Conservation (phyloP, 2,113 vertebrate genomes). For the Opisthocomus hoazin region DNA sequence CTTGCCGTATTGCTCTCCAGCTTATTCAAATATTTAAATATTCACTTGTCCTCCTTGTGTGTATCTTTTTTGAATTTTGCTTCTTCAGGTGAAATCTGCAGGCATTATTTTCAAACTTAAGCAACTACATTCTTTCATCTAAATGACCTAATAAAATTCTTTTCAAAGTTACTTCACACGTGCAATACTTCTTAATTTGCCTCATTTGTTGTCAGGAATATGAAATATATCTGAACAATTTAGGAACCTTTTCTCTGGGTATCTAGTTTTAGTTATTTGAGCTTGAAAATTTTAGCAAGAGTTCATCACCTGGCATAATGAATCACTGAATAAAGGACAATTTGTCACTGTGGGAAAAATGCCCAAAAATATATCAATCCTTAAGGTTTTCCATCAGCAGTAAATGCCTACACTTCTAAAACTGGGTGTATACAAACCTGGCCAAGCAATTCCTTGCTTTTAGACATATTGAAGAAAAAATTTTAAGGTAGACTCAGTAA, state of each 20-base stretch:
- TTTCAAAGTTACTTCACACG: neutral
- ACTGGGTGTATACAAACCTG: neutral
- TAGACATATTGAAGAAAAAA: neutral
- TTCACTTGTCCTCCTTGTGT: slow-evolving; percentile 8
- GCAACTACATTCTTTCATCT: neutral
- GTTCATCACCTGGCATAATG: slow-evolving; percentile 29
- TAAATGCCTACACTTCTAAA: slow-evolving; percentile 3
- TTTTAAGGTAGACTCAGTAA: neutral
- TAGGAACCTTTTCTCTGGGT: neutral
- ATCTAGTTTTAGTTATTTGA: neutral
- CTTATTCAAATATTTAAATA: slow-evolving; percentile 39
- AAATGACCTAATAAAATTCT: slow-evolving; percentile 10
- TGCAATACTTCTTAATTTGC: neutral
- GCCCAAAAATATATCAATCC: neutral
- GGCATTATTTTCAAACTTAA: neutral
- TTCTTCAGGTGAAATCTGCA: neutral
- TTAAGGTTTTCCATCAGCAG: neutral
- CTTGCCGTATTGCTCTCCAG: neutral
- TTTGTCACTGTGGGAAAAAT: neutral
- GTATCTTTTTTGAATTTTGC: neutral
- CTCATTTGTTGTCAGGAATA: slow-evolving; percentile 10
- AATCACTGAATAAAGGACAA: neutral
- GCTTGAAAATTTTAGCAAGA: slow-evolving; percentile 20
- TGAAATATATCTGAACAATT: neutral
- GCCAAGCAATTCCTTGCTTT: neutral